These are phyloP conservation scores for Megaustenia siamemsis DNA, from an alignment of 2,888 invertebrate genomes.

Conservation along the genomic window DNA sequence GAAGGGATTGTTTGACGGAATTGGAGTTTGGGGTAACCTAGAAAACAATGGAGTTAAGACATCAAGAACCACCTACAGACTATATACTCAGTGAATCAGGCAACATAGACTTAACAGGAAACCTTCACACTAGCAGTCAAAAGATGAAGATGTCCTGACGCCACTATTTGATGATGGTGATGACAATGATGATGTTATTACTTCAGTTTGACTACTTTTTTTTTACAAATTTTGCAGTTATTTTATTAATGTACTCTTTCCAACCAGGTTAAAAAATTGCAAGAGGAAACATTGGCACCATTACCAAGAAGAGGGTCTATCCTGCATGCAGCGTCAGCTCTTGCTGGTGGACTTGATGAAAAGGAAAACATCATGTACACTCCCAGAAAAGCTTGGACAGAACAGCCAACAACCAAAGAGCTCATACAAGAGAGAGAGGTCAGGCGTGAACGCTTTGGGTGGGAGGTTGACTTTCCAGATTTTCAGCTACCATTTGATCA, in stretches of 20 bases:
- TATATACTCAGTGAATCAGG: too few relatives aligned
- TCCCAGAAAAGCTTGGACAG: conserved; percentile 78
- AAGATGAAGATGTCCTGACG: too few relatives aligned
- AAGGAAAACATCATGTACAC: conserved; percentile 77
- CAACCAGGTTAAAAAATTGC: conserved; percentile 35
- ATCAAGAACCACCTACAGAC: too few relatives aligned
- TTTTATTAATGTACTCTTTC: not conserved
- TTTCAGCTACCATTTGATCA: conserved; percentile 79
- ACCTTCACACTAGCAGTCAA: too few relatives aligned
- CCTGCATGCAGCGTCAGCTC: conserved; percentile 77
- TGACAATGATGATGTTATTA: not conserved
- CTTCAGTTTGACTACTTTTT: too few relatives aligned
- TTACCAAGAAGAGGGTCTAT: conserved; percentile 77
- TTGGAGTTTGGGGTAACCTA: too few relatives aligned
- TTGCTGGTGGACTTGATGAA: conserved; percentile 77
- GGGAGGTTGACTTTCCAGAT: conserved; percentile 80
- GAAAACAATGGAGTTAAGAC: too few relatives aligned
- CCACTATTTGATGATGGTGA: too few relatives aligned
- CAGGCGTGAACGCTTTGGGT: conserved; percentile 77
- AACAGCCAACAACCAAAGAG: conserved; percentile 75
- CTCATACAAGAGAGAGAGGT: conserved; percentile 72
- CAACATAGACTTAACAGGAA: too few relatives aligned
- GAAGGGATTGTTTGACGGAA: too few relatives aligned
- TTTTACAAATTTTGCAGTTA: not conserved
- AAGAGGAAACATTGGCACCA: conserved; percentile 59